Percentiles rank a stretch among this genome's conserved stretches.
These are phyloP conservation scores for Folsomia candida DNA, from an alignment of 2,888 invertebrate species.

Conservation along the genomic window DNA sequence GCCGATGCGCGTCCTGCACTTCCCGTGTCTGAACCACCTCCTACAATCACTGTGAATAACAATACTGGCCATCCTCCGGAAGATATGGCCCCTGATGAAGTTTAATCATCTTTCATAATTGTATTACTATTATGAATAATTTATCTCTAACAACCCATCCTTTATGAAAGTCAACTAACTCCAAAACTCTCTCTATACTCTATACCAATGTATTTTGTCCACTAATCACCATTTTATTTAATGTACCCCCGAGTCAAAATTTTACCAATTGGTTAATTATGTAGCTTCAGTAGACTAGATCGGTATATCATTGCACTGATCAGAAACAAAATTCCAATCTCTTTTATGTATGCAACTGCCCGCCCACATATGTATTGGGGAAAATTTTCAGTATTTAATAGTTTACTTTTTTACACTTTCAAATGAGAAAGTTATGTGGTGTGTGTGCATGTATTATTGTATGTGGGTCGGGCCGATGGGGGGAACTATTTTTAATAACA, in stretches of 20 bases:
- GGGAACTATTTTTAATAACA: not conserved
- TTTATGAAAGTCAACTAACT: not conserved
- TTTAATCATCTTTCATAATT: too few relatives aligned
- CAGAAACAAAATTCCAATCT: not conserved
- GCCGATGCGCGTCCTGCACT: slow-evolving; percentile 30
- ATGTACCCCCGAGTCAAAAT: not conserved
- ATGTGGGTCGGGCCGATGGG: too few relatives aligned
- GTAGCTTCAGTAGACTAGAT: too few relatives aligned
- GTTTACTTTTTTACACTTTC: not conserved
- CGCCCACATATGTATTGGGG: not conserved
- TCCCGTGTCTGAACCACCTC: slow-evolving; percentile 43
- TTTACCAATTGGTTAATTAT: not conserved
- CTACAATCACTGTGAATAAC: slow-evolving; percentile 46
- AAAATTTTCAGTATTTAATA: not conserved
- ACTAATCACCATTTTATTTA: not conserved
- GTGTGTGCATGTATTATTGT: too few relatives aligned
- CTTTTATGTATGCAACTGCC: not conserved
- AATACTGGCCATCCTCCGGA: slow-evolving; percentile 41
- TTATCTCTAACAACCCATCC: not conserved
- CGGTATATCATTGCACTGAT: not conserved
- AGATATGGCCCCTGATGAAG: slow-evolving; percentile 54
- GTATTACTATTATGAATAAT: slow-evolving; percentile 1
- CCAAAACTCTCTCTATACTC: not conserved
- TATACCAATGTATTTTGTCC: not conserved
- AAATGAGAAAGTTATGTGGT: not conserved